phyloP scores from a whole-genome alignment of 2,113 vertebrate species.

The Nothobranchius furzeri region DNA sequence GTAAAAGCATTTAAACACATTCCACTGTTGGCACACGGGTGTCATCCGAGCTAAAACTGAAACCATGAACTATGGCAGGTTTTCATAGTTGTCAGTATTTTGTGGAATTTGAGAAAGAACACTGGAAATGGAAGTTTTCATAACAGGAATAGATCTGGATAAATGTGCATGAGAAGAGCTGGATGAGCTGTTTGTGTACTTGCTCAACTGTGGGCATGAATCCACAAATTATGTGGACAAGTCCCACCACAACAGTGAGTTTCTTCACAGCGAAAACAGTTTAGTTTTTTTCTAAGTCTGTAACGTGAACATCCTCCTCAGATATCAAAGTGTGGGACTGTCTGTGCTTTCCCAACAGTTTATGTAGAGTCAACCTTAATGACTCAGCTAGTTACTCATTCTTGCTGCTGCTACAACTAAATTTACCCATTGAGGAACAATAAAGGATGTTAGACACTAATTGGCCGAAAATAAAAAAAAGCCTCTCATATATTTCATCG shows the following conservation, averaged over 20 bases:
- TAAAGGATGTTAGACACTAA: too few relatives aligned
- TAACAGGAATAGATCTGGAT: conserved; percentile 42
- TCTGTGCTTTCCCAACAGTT: conserved; percentile 11
- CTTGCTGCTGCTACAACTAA: too few relatives aligned
- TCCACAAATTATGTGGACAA: conserved; percentile 63
- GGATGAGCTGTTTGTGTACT: conserved; percentile 33
- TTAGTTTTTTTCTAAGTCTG: conserved; percentile 53
- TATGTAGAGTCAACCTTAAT: conserved; percentile 13
- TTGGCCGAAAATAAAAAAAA: too few relatives aligned
- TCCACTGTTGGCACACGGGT: background rate
- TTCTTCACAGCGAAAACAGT: conserved; percentile 37
- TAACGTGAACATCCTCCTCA: conserved; percentile 37
- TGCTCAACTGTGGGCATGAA: conserved; percentile 51
- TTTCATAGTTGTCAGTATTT: conserved; percentile 17
- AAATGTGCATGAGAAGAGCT: conserved; percentile 9
- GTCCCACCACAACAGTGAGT: conserved; percentile 64
- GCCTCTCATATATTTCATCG: too few relatives aligned
- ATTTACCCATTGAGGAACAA: too few relatives aligned
- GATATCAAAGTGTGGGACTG: conserved; percentile 9
- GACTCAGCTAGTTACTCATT: conserved; percentile 14
- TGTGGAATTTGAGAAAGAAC: conserved; percentile 14
- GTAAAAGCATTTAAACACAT: conserved; percentile 16
- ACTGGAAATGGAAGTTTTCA: conserved; percentile 10
- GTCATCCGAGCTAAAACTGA: conserved; percentile 6
- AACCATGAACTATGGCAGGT: background rate